These are phyloP conservation scores for Phoenicopterus ruber DNA, from an alignment of 2,113 vertebrate species.

Conservation along the genomic window DNA sequence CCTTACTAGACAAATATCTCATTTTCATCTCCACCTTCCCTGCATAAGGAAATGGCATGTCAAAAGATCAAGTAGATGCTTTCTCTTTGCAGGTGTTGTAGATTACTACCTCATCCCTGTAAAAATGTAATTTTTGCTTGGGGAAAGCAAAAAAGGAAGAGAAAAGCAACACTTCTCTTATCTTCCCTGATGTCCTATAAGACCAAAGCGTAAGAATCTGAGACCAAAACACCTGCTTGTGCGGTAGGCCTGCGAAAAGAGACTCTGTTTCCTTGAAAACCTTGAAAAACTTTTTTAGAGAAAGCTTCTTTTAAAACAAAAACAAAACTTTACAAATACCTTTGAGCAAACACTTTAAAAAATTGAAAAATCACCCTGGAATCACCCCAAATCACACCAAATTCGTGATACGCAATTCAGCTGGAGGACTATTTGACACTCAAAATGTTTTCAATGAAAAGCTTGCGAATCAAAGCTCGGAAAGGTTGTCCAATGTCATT, in stretches of 20 bases:
- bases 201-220: background rate
- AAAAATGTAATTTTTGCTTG: constrained; percentile 40
- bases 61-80: background rate
- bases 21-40: background rate
- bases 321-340: background rate
- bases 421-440: background rate
- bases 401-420: background rate
- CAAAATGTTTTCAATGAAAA: background rate
- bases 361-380: background rate
- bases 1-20: background rate
- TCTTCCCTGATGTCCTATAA: constrained; percentile 31
- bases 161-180: constrained; percentile 25
- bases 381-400: background rate
- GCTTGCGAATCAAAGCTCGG: background rate
- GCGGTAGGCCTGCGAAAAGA: background rate
- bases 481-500: background rate
- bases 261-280: background rate
- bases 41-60: background rate
- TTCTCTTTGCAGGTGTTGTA: constrained; percentile 12
- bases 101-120: constrained; percentile 23
- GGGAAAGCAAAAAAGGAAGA: constrained; percentile 23
- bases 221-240: constrained; percentile 31
- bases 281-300: background rate
- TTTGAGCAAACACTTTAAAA: background rate
- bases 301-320: background rate